Conservation (phyloP, 2,888 invertebrate species). For the Nezara viridula region DNA sequence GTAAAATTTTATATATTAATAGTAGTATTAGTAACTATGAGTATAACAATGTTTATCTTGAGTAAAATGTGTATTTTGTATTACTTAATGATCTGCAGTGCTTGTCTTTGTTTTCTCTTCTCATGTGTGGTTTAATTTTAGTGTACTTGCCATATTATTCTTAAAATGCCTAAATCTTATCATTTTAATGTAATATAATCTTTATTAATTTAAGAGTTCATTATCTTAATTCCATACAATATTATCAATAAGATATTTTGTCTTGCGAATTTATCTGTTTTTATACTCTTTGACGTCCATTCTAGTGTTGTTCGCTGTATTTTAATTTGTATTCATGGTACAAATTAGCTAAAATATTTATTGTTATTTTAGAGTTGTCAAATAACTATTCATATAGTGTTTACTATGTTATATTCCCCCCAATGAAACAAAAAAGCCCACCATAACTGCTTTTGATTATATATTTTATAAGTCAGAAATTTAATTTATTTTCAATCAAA, state of each 20-base stretch:
- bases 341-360: neutral
- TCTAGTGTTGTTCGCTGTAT: neutral
- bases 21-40: neutral
- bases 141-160: neutral
- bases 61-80: neutral
- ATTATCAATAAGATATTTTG: neutral
- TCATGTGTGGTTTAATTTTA: neutral
- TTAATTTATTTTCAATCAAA: neutral
- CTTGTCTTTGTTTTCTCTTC: neutral
- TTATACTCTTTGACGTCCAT: neutral
- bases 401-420: neutral
- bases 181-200: neutral
- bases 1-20: neutral
- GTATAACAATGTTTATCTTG: neutral
- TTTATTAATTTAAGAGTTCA: neutral
- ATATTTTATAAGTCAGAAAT: too few species aligned
- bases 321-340: neutral
- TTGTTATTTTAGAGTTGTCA: neutral
- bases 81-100: neutral
- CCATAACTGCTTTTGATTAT: too few species aligned
- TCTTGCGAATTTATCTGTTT: neutral
- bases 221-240: neutral
- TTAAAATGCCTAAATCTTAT: neutral
- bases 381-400: neutral
- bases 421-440: too few species aligned